These are phyloP conservation scores for Nomada ferruginata DNA, from an alignment of 2,888 invertebrate genomes.

Conservation along the genomic window DNA sequence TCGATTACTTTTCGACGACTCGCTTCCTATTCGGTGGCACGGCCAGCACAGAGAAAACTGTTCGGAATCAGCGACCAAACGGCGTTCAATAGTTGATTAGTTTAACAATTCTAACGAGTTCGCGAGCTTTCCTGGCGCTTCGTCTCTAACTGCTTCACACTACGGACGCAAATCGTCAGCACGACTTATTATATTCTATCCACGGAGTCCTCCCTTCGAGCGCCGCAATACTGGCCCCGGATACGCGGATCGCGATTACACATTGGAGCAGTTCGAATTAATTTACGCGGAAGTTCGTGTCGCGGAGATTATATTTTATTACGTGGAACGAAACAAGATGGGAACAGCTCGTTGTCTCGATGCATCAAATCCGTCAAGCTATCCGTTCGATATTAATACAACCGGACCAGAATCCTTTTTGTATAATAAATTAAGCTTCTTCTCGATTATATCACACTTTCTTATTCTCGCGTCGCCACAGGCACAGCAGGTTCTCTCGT, in stretches of 20 bases:
- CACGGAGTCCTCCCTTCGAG: background rate
- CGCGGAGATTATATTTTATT: background rate
- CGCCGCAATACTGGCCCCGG: conserved; percentile 43
- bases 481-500: conserved; percentile 4
- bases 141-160: too few species aligned
- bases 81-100: too few species aligned
- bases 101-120: too few species aligned
- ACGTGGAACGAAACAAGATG: background rate
- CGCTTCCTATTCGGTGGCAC: too few species aligned
- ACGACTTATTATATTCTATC: background rate
- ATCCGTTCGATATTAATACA: background rate
- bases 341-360: background rate
- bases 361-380: background rate
- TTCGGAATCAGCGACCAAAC: too few species aligned
- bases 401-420: background rate
- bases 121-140: too few species aligned
- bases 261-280: background rate
- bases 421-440: background rate
- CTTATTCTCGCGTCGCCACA: conserved; percentile 15
- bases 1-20: too few species aligned
- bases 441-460: background rate
- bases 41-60: too few species aligned
- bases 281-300: background rate
- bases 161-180: conserved; percentile 3
- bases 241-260: conserved; percentile 4